Base-by-base conservation (phyloP, 2,113 vertebrate species). In the Ifrita kowaldi region DNA sequence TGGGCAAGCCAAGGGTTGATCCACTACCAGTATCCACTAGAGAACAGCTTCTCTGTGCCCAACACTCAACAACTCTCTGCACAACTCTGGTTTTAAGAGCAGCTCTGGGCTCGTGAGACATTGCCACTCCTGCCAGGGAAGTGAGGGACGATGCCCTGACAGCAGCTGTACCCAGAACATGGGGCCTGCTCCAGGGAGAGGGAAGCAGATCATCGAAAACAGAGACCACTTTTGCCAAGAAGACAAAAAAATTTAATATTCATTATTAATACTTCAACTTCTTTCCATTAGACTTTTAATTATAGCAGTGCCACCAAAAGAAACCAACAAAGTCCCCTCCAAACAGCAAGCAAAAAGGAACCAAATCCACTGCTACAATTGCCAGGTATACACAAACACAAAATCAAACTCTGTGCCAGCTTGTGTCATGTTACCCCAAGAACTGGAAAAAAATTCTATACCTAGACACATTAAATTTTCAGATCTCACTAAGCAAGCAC, bases 21-120 rank as follows among this genome's bases (percentile, higher is more conserved):
- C 42, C 50, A 6, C 33, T 13, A 9, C 9, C 37, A 21, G 15
- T 6, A 19, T 4, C 64, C 44, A 4, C 39, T 15, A 18, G 18
- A 30, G 16, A 28, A 35, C 0, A 0, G 16, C 24, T 46, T 18
- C 57, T 39, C 3, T 3, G 8, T 28, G 42, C 7, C 41, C 20
- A 41, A 0, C 1, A 11, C 18, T 4, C 6, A 7, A 18, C 13
- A 27, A 16, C 11, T 84, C 17, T 53, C 41, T 35, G 27, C 52
- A 33, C 33, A 52, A 0, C 19, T 60, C 64, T 35, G 17, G 14
- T n/a, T 67, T 62, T 20, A 17, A 52, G 47, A 37, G 37, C 39
- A 47, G 42, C 37, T 71, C 33, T 41, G 26, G 26, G 28, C 27
- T 42, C 30, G 23, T 13, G 10, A 30, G 73, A 81, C 19, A 15